Base-by-base conservation (phyloP, 2,113 vertebrate genomes). In the Mus pahari region DNA sequence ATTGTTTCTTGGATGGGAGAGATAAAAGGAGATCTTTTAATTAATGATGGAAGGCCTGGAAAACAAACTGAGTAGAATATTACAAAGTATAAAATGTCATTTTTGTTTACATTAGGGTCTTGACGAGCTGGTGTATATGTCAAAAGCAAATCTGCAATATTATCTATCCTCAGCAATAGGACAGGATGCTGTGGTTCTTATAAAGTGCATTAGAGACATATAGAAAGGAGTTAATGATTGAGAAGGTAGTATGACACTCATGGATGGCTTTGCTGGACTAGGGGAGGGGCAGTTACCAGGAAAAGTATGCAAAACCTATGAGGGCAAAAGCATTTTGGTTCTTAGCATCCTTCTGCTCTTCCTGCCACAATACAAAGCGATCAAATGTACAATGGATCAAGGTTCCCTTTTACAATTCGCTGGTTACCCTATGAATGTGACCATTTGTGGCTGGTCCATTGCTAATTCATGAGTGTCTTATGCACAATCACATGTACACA, bases 21-120 rank as follows among this genome's bases (percentile, higher is more conserved):
- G 5, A 45, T 91, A 58, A 94, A 94, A 96, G 86, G 68, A 94
- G 39, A 20, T 24, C 53, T 45, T 93, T 97, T 96, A 95, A 95
- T 97, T 96, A 97, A 97, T 92, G 86, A 97, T 90, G 92, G 92
- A 96, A 96, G 95, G 94, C 95, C 73, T 97, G 87, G 93, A 96
- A 97, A 96, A 84, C 83, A 95, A 92, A 94, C 66, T 42, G 12
- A 5, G 48, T 28, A 39, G 71, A 92, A 55, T 94, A 87, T 94
- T 92, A 53, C 92, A 79, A 96, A 96, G 95, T 96, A 81, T 71
- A 89, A 96, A 94, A 31, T 36, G 91, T 94, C n/a, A 73, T 94
- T 96, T 94, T 62, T 96, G 60, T 91, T 95, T 95, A 48, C 81
- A 95, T 89, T 36, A 84, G 66, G 95, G 94, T 95, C 89, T 96